Conservation (phyloP, 2,113 vertebrate genomes). For the Rhinogobius similis region DNA sequence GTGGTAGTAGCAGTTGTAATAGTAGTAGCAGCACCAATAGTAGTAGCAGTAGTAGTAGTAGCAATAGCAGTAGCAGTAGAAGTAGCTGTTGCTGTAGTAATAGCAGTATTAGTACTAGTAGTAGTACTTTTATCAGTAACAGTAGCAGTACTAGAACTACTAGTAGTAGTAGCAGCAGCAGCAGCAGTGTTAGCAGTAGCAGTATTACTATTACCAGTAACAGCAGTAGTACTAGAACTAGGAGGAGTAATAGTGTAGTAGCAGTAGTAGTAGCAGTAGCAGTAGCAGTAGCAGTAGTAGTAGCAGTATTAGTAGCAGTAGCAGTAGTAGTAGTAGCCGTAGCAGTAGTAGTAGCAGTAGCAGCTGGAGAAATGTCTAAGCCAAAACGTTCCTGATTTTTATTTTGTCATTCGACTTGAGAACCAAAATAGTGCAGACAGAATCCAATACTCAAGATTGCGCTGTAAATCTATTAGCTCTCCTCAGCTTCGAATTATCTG, state of each 20-base stretch:
- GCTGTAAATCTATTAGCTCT: conserved; percentile 3
- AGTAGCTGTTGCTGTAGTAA: too few species aligned
- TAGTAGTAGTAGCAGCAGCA: not conserved
- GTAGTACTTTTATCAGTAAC: too few species aligned
- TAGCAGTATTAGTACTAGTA: not conserved
- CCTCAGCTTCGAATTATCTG: conserved; percentile 43
- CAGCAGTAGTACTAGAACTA: too few species aligned
- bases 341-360: not conserved
- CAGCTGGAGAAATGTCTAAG: not conserved
- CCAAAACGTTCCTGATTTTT: not conserved
- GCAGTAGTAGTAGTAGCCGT: not conserved
- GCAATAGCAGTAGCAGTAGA: not conserved
- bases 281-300: too few species aligned
- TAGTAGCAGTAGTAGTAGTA: not conserved
- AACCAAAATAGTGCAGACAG: not conserved
- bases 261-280: not conserved
- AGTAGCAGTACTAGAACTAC: too few species aligned
- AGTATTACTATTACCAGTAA: too few species aligned
- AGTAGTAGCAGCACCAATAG: not conserved
- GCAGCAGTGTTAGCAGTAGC: too few species aligned
- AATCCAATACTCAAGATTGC: not conserved
- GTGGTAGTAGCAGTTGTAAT: not conserved
- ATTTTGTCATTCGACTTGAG: not conserved
- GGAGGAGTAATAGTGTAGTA: too few species aligned
- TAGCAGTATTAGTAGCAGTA: too few species aligned